Base-by-base conservation (phyloP, 1,140 invertebrate species). In the Pogonomyrmex barbatus region DNA sequence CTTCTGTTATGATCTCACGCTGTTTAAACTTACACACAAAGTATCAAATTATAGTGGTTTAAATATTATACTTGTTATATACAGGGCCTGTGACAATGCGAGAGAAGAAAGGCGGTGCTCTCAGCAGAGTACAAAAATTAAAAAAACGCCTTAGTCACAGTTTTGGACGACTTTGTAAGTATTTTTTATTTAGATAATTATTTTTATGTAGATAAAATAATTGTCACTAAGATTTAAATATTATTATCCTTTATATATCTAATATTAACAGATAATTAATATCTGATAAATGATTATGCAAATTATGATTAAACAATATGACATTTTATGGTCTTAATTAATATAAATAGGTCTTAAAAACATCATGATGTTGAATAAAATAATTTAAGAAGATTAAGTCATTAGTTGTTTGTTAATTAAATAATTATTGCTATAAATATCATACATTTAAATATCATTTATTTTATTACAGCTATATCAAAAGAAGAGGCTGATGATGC, bases 81-180 rank as follows among this genome's bases (percentile, higher is more conserved):
- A 76, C 56, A 90, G 94, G 94, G 63, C 92, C 95, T 94, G 97
- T 98, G 94, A 97, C 97, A 92, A 98, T 98, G 97, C 96, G 97
- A 94, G 98, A 98, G 95, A 98, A 98, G 95, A 98, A 98, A 94
- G 97, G 97, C 90, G 98, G 98, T 92, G 97, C 97, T 87, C 96
- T 98, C 93, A 97, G 97, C 94, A 96, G 97, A 95, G 97, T 98
- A 95, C 98, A 98, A 94, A 98, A 98, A 95, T 96, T 98, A 92
- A 98, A 98, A 96, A 98, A 98, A 96, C 96, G 98, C 93, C 96
- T 98, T 92, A 98, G 97, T 92, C 97, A 98, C 94, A 98, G 98
- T 95, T 98, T 98, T 95, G 98, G 98, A 94, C 96, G 98, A 96
- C 96, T 98, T 96, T 98, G 98, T 98, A 96, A 98, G 98, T 98